Base-by-base conservation (phyloP, 2,797 vertebrate genomes). In the Sorex maritimensis region DNA sequence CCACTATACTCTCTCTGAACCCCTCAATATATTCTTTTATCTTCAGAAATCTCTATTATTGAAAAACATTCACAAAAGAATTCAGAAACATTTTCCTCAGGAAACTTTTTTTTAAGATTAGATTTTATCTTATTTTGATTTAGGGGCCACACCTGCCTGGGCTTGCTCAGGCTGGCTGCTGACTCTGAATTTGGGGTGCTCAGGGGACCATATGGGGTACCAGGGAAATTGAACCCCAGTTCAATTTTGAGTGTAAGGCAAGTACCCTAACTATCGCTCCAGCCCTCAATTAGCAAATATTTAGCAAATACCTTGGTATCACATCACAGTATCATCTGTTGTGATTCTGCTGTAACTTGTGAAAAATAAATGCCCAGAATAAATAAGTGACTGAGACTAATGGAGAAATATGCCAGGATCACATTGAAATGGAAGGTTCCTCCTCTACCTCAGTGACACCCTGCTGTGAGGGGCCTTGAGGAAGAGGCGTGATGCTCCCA, bases 251-350 rank as follows among this genome's bases (percentile, higher is more conserved):
- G 21, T 23, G 7, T 4, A 61, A 61, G 58, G 7, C 58, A 21
- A 61, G 15, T 15, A 61, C 15, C 52, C 58, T 61, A 61, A 6
- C 58, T 61, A 19, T 61, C 6, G 58, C 58, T 61, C 58, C 58
- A 61, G 23, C 84, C 75, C 71, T 93, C 26, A 2, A 3, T 88
- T 85, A 81, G 49, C 21, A 63, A 63, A 81, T 55, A 58, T 7
- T 44, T 91, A 90, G 30, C 28, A 88, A 81, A 21, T 86, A 77
- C 26, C 92, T 86, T 41, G n/a, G 6, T 68, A 90, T 67, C 49
- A 38, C 15, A 78, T 34, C 23, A 61, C 61, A 71, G 34, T 65
- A 71, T 79, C 46, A 85, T 83, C 49, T 81, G 72, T 23, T 81
- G 52, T 34, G 58, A 73, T 44, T 61, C 80, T 75, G 24, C 10